phyloP scores from a whole-genome alignment of 2,113 vertebrate genomes.

The Propithecus coquereli region DNA sequence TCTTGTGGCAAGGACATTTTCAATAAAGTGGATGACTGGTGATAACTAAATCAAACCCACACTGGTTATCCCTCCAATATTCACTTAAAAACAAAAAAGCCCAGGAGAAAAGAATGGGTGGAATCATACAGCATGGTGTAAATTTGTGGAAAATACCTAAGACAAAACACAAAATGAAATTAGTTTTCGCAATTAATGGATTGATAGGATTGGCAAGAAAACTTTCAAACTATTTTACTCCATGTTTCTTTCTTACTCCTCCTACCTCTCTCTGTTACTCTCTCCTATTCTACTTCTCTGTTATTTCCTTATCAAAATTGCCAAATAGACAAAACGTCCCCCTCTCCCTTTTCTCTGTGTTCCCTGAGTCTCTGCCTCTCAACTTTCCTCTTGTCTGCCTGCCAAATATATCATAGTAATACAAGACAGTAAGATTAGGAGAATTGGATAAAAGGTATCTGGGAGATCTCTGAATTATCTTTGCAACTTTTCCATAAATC shows the following conservation, averaged over 20 bases:
- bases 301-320: not conserved
- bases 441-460: not conserved
- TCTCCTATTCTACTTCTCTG: not conserved
- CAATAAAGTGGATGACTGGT: not conserved
- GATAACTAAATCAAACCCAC: not conserved
- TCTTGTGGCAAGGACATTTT: not conserved
- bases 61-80: not conserved
- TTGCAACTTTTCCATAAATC: not conserved
- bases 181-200: not conserved
- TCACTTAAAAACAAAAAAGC: not conserved
- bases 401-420: no score
- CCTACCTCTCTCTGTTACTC: not conserved
- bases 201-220: not conserved
- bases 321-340: fast-evolving
- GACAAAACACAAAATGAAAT: not conserved
- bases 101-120: not conserved
- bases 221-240: not conserved
- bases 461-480: not conserved
- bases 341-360: not conserved
- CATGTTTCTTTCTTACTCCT: not conserved
- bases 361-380: not conserved
- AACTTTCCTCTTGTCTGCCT: not conserved
- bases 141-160: not conserved
- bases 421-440: not conserved
- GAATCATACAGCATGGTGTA: not conserved